Evolutionary conservation across 2,888 invertebrate genomes (phyloP).

Genomic region (Parnassius smintheus): DNA sequence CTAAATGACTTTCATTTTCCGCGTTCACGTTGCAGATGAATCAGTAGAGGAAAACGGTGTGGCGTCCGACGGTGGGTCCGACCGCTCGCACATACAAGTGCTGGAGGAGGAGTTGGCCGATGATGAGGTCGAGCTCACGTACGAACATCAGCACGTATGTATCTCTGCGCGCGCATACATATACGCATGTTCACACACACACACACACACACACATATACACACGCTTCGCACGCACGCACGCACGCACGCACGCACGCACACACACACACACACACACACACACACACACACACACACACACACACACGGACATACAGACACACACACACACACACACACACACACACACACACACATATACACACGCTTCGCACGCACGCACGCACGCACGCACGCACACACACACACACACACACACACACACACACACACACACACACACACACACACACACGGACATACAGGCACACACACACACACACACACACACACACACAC

Average conservation of each 20-base stretch:
- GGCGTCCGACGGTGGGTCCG: constrained; percentile 21
- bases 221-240: no score
- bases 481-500: not conserved
- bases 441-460: not conserved
- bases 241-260: not conserved
- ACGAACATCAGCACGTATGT: constrained; percentile 28
- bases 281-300: no score
- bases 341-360: no score
- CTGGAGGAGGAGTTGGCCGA: constrained; percentile 52
- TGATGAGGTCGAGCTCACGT: constrained; percentile 54
- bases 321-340: no score
- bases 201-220: not conserved
- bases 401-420: not conserved
- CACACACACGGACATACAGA: no score
- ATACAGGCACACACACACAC: not conserved
- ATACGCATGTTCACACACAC: not conserved
- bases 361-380: not conserved
- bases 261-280: not conserved
- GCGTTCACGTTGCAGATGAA: not conserved
- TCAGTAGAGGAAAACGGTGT: constrained; percentile 23
- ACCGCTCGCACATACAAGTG: constrained; percentile 44
- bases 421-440: not conserved
- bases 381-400: not conserved
- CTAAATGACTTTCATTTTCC: not conserved
- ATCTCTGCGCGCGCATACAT: not conserved